A percentile compares a stretch with the other conserved stretches of the same genome.
phyloP scores from a whole-genome alignment of 2,888 invertebrate genomes.

The Drosophila algonquin region DNA sequence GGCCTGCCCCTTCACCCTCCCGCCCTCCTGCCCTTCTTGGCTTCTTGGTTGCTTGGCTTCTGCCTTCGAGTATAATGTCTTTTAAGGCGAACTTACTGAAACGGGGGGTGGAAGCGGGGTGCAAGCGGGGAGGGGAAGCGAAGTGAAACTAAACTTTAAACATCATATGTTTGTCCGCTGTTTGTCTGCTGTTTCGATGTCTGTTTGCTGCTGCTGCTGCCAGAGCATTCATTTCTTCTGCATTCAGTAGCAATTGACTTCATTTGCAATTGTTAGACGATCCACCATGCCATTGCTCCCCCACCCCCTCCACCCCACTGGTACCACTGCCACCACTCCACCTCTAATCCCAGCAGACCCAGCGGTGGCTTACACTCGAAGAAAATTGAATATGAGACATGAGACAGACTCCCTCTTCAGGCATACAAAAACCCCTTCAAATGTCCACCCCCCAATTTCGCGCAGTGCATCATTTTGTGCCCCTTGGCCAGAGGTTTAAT shows the following conservation, averaged over 20 bases:
- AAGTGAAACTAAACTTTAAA: constrained; percentile 56
- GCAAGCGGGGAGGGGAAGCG: neutral
- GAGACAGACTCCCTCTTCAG: too few relatives aligned
- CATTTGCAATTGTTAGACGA: constrained; percentile 65
- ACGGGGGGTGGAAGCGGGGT: too few relatives aligned
- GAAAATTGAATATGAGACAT: neutral
- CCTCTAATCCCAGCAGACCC: neutral
- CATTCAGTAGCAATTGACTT: constrained; percentile 72
- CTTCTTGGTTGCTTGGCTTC: constrained; percentile 39
- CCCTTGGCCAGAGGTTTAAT: constrained; percentile 81
- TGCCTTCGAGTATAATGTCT: constrained; percentile 63
- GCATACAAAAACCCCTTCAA: too few relatives aligned
- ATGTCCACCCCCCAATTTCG: neutral
- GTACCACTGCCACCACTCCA: neutral
- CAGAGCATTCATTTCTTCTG: constrained; percentile 53
- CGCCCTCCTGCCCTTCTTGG: neutral
- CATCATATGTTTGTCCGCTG: constrained; percentile 55
- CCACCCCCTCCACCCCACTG: neutral
- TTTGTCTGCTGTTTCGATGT: neutral
- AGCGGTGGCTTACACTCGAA: neutral
- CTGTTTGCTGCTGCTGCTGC: constrained; percentile 13
- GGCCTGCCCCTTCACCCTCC: constrained; percentile 9
- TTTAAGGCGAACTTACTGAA: constrained; percentile 55
- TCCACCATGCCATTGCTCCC: constrained; percentile 6
- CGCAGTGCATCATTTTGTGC: constrained; percentile 44